A percentile compares a stretch with the other conserved stretches of the same genome.
phyloP scores from a whole-genome alignment of 2,888 invertebrate species.

The Oxyteleia sp. region DNA sequence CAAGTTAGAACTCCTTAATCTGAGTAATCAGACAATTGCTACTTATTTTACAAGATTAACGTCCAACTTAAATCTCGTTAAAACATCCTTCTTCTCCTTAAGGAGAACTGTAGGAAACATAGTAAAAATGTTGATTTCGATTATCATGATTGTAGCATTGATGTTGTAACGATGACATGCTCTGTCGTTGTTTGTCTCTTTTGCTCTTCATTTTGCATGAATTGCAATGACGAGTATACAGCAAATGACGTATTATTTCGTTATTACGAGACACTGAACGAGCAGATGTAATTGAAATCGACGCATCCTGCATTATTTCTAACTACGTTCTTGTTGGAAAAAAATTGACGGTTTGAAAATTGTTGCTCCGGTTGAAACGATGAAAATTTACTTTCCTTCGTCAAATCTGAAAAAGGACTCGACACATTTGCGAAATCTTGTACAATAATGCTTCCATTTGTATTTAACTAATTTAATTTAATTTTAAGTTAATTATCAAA shows the following conservation, averaged over 20 bases:
- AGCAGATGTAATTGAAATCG: slow-evolving; percentile 53
- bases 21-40: slow-evolving; percentile 17
- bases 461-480: too few species aligned
- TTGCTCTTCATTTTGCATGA: slow-evolving; percentile 56
- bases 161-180: slow-evolving; percentile 39
- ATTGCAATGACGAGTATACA: slow-evolving; percentile 49
- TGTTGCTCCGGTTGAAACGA: slow-evolving; percentile 20
- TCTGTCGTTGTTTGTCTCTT: slow-evolving; percentile 51
- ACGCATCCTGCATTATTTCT: slow-evolving; percentile 63
- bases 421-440: slow-evolving; percentile 3
- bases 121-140: slow-evolving; percentile 34
- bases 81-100: slow-evolving; percentile 1
- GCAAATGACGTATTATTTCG: slow-evolving; percentile 67
- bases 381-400: slow-evolving; percentile 19
- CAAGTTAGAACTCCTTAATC: neutral
- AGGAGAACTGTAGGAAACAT: slow-evolving; percentile 17
- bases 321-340: slow-evolving; percentile 63
- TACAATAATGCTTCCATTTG: neutral
- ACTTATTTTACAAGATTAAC: slow-evolving; percentile 14
- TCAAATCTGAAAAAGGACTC: neutral
- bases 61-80: slow-evolving; percentile 11
- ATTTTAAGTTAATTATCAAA: neutral
- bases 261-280: slow-evolving; percentile 58
- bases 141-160: slow-evolving; percentile 17
- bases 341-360: slow-evolving; percentile 49